These are phyloP conservation scores for Serripes groenlandicus DNA, from an alignment of 2,888 invertebrate genomes.

Conservation along the genomic window DNA sequence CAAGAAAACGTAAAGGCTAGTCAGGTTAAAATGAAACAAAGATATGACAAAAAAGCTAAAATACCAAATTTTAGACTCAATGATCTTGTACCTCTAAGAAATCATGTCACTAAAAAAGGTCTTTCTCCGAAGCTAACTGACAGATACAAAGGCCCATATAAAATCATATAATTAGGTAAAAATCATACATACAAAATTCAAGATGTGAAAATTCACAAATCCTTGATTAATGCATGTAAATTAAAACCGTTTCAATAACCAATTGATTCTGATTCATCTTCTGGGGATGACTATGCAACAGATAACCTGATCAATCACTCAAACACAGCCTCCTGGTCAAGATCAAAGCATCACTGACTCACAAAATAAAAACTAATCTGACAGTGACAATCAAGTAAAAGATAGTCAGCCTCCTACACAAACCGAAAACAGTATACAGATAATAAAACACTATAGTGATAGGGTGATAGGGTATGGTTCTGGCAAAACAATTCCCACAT, in stretches of 20 bases:
- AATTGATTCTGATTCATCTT: background rate
- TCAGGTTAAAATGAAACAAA: slow-evolving; percentile 22
- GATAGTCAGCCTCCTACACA: no score
- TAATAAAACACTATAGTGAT: background rate
- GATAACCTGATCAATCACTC: background rate
- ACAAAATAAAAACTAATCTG: background rate
- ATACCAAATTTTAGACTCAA: slow-evolving; percentile 36
- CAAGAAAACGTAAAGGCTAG: slow-evolving; percentile 23
- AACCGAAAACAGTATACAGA: no score
- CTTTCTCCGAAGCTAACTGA: slow-evolving; percentile 37
- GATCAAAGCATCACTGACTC: background rate
- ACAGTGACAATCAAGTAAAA: background rate
- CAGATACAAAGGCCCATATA: slow-evolving; percentile 48
- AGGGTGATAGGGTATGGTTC: background rate
- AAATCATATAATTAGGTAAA: slow-evolving; percentile 22
- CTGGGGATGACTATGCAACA: background rate
- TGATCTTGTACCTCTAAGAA: slow-evolving; percentile 36
- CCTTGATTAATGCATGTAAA: slow-evolving; percentile 35
- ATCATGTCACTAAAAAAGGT: slow-evolving; percentile 2
- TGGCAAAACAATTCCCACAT: background rate
- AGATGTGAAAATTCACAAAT: slow-evolving; percentile 14
- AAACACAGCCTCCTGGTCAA: no score
- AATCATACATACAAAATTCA: slow-evolving; percentile 47
- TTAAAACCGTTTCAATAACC: slow-evolving; percentile 42
- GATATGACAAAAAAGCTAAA: slow-evolving; percentile 36